Conservation (phyloP, 2,113 vertebrate species). For the Clarias magur region DNA sequence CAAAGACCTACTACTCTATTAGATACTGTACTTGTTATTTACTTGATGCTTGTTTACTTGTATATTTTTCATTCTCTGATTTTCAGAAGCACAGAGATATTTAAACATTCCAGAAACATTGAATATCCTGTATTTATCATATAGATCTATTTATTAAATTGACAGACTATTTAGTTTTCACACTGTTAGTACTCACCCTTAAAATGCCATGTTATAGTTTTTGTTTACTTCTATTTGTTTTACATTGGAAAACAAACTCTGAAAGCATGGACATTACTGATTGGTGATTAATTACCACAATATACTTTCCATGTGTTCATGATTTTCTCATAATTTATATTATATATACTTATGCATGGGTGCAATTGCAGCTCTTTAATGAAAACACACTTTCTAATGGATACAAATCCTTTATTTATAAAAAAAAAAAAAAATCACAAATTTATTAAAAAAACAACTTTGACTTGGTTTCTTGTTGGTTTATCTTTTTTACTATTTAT, state of each 20-base stretch:
- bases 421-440: conserved; percentile 65
- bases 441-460: conserved; percentile 39
- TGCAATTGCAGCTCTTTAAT: background rate
- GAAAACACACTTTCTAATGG: background rate
- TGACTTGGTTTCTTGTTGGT: conserved; percentile 61
- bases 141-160: background rate
- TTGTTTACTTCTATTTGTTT: background rate
- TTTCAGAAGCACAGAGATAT: background rate
- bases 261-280: background rate
- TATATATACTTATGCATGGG: background rate
- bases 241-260: background rate
- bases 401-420: conserved; percentile 71
- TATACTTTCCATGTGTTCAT: background rate
- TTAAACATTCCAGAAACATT: background rate
- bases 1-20: background rate
- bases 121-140: background rate
- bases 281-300: background rate
- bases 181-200: background rate
- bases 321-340: background rate
- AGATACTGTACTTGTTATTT: background rate
- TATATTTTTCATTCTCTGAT: background rate
- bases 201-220: background rate
- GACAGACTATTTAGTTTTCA: background rate
- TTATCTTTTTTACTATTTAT: conserved; percentile 75
- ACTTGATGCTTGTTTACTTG: background rate